phyloP scores from a whole-genome alignment of 2,888 invertebrate species.

The Polietes domitor region DNA sequence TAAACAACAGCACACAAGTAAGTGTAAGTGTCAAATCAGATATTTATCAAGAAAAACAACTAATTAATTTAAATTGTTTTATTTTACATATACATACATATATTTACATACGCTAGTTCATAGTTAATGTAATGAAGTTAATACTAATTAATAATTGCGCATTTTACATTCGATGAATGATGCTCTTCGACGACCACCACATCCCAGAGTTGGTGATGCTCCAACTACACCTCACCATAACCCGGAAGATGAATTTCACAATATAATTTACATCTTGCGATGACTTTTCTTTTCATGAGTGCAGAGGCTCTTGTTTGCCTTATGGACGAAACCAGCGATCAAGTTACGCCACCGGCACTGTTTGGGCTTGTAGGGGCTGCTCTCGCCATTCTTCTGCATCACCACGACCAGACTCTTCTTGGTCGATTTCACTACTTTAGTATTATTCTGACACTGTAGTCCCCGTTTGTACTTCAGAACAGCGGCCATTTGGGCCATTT shows the following conservation, averaged over 20 bases:
- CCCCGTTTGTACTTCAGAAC: conserved; percentile 36
- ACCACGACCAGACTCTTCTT: background rate
- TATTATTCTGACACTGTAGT: background rate
- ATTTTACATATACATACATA: no score
- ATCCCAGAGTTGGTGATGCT: no score
- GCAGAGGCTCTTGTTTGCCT: background rate
- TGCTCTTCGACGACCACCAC: no score
- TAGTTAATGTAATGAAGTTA: no score
- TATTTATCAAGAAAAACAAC: no score
- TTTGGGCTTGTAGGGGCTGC: background rate
- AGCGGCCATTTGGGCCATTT: conserved; percentile 54
- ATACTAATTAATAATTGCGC: no score
- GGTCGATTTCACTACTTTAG: background rate
- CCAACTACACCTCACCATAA: background rate
- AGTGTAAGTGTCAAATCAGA: no score
- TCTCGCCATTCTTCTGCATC: background rate
- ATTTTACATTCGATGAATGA: no score
- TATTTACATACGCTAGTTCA: no score
- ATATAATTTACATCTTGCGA: no score
- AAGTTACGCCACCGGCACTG: conserved; percentile 35
- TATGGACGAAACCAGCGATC: background rate
- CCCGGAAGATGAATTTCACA: background rate
- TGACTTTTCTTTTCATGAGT: background rate
- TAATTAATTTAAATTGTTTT: no score
- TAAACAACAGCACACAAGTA: no score